Conservation (phyloP, 2,888 invertebrate species). For the Plutella xylostella region DNA sequence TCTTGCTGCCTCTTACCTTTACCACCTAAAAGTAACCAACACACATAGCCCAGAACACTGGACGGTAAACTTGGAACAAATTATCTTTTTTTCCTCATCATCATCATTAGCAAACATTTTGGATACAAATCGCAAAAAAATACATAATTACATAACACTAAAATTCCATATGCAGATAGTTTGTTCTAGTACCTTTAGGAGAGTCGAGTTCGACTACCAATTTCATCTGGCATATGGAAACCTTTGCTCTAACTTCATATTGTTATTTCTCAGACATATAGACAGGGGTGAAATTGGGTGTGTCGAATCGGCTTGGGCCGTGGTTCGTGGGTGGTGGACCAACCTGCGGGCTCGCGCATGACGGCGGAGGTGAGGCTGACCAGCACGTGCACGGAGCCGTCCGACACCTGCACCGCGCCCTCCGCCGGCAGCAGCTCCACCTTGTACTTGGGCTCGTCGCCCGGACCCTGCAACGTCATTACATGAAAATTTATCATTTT, state of each 20-base stretch:
- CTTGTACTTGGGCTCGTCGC: constrained; percentile 74
- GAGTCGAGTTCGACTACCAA: constrained; percentile 53
- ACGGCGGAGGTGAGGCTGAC: constrained; percentile 94
- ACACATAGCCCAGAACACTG: constrained; percentile 44
- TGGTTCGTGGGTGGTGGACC: constrained; percentile 22
- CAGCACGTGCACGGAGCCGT: constrained; percentile 82
- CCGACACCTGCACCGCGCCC: constrained; percentile 86
- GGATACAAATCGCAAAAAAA: constrained; percentile 21
- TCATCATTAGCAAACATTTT: constrained; percentile 23
- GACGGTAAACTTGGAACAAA: constrained; percentile 64
- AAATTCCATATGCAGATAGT: constrained; percentile 41
- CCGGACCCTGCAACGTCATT: too few species aligned
- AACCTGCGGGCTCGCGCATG: constrained; percentile 84
- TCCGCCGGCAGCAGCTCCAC: constrained; percentile 88
- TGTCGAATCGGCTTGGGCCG: constrained; percentile 27
- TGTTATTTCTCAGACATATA: neutral
- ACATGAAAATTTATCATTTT: too few species aligned
- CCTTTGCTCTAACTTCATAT: too few species aligned
- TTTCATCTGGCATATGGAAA: constrained; percentile 32
- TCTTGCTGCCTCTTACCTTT: constrained; percentile 47
- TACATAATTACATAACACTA: constrained; percentile 16
- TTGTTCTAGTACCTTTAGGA: constrained; percentile 53
- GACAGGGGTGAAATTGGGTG: constrained; percentile 39
- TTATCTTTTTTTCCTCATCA: constrained; percentile 46
- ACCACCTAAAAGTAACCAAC: constrained; percentile 68